Percentiles rank a stretch among this genome's conserved stretches.
These are phyloP conservation scores for Osmerus eperlanus DNA, from an alignment of 2,113 vertebrate species.

Conservation along the genomic window DNA sequence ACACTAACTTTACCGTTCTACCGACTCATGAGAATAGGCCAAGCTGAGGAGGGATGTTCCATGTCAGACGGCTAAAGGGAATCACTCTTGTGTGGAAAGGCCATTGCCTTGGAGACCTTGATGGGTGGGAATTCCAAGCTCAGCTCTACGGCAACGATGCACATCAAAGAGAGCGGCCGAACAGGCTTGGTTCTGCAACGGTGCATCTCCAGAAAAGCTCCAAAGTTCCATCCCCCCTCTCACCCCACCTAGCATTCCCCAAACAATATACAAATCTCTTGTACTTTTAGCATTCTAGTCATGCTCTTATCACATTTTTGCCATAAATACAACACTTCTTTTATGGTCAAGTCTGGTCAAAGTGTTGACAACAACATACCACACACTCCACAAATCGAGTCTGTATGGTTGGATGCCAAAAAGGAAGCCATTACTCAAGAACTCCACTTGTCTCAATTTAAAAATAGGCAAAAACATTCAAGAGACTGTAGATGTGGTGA, in stretches of 20 bases:
- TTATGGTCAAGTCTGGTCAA: too few species aligned
- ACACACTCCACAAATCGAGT: too few species aligned
- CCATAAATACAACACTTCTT: not conserved
- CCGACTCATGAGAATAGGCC: not conserved
- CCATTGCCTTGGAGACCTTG: constrained; percentile 25
- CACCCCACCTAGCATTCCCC: not conserved
- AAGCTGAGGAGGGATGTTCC: not conserved
- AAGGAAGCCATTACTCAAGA: too few species aligned
- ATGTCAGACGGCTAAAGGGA: constrained; percentile 1
- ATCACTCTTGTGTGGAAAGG: constrained; percentile 26
- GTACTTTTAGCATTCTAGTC: not conserved
- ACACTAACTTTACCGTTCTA: not conserved
- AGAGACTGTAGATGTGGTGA: too few species aligned
- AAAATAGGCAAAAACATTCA: too few species aligned
- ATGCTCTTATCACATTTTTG: not conserved
- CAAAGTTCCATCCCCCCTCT: not conserved
- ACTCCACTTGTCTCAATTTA: too few species aligned
- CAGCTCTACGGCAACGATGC: constrained; percentile 27
- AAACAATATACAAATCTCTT: not conserved
- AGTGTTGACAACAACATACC: too few species aligned
- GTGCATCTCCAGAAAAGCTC: not conserved
- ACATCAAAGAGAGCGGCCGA: constrained; percentile 19
- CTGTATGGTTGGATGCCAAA: too few species aligned
- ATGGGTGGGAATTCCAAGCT: constrained; percentile 28
- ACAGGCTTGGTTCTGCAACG: constrained; percentile 7